phyloP scores from a whole-genome alignment of 2,797 vertebrate species.

The Australoheros facetus region DNA sequence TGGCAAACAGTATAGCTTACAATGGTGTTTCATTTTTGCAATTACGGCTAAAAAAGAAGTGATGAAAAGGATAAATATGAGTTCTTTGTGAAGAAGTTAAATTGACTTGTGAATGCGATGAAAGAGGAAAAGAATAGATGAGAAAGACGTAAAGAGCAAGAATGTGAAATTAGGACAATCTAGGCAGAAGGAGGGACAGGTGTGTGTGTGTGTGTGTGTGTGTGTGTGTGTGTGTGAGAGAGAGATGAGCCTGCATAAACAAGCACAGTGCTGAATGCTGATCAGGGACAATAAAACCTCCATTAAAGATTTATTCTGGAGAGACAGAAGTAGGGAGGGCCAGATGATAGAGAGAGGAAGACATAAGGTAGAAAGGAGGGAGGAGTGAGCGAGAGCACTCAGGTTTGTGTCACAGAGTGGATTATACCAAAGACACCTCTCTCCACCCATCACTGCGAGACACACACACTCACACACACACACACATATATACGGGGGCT shows the following conservation, averaged over 20 bases:
- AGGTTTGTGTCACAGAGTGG: slow-evolving; percentile 74
- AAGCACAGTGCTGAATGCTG: slow-evolving; percentile 65
- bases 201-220: slow-evolving; percentile 26
- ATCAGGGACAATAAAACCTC: slow-evolving; percentile 76
- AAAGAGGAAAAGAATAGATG: slow-evolving; percentile 28
- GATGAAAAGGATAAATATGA: not conserved
- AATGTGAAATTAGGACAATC: slow-evolving; percentile 55
- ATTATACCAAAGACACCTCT: slow-evolving; percentile 73
- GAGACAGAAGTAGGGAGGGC: slow-evolving; percentile 48
- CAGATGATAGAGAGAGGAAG: slow-evolving; percentile 48
- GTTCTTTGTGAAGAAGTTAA: slow-evolving; percentile 21
- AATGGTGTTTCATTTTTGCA: slow-evolving; percentile 21
- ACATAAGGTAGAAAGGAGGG: slow-evolving; percentile 19
- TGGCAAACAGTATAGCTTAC: slow-evolving; percentile 3
- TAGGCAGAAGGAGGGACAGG: slow-evolving; percentile 48
- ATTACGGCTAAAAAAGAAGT: slow-evolving; percentile 10
- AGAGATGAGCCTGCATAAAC: slow-evolving; percentile 68
- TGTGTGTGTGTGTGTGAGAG: slow-evolving; percentile 17
- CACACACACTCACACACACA: slow-evolving; percentile 14
- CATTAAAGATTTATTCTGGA: slow-evolving; percentile 77
- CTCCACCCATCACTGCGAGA: slow-evolving; percentile 49
- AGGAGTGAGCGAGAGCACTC: slow-evolving; percentile 29
- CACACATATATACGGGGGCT: slow-evolving; percentile 25
- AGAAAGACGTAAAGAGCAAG: slow-evolving; percentile 20
- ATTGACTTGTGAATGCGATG: slow-evolving; percentile 46